Evolutionary conservation across 2,888 invertebrate genomes (phyloP).

Genomic region (Nomada flava): DNA sequence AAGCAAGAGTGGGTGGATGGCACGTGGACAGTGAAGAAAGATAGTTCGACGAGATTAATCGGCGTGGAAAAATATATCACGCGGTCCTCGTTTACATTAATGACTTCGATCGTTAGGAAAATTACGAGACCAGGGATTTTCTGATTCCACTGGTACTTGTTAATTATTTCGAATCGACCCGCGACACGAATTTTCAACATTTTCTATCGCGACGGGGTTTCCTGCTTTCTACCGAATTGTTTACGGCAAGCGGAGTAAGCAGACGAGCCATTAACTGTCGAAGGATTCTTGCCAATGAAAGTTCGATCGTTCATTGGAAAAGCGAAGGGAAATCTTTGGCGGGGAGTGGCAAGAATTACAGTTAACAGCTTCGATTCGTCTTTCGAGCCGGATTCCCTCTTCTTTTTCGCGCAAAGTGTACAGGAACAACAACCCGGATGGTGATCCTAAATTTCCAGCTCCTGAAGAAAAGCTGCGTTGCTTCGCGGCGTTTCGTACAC

Average conservation of each 20-base stretch:
- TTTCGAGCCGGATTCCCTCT: not conserved
- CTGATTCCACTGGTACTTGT: too few relatives aligned
- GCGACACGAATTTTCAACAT: too few relatives aligned
- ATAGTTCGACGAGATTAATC: too few relatives aligned
- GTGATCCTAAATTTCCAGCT: constrained; percentile 31
- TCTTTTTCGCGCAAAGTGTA: not conserved
- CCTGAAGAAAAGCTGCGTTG: constrained; percentile 27
- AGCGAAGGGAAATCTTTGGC: not conserved
- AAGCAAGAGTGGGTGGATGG: not conserved
- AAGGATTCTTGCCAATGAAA: not conserved
- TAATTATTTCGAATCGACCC: too few relatives aligned
- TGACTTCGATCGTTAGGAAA: too few relatives aligned
- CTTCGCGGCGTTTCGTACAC: constrained; percentile 15
- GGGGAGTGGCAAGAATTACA: not conserved
- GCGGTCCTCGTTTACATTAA: too few relatives aligned
- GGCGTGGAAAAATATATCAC: too few relatives aligned
- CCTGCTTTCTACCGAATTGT: too few relatives aligned
- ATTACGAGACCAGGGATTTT: too few relatives aligned
- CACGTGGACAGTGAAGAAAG: not conserved
- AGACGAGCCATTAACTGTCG: not conserved
- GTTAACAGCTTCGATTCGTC: not conserved
- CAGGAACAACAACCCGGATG: not conserved
- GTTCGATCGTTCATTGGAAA: not conserved
- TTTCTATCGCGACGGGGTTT: too few relatives aligned
- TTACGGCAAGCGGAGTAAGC: too few relatives aligned